phyloP scores from a whole-genome alignment of 2,797 vertebrate genomes.

The Lacerta agilis region DNA sequence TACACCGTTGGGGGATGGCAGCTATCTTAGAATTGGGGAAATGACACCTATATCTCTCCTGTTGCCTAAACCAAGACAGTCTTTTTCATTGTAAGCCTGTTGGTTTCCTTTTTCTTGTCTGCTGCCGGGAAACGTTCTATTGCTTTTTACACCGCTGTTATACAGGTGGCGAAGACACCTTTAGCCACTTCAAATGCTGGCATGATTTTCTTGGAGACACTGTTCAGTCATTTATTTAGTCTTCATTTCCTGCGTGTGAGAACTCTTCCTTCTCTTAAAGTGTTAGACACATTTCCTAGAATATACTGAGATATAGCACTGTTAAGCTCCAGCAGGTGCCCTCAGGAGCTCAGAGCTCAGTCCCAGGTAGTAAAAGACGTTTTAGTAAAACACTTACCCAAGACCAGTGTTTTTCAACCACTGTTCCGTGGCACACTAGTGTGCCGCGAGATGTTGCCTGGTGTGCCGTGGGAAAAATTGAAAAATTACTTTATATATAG shows the following conservation, averaged over 20 bases:
- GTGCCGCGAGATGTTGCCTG: too few relatives aligned
- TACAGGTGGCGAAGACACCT: not conserved
- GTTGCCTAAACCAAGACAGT: not conserved
- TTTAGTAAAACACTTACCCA: too few relatives aligned
- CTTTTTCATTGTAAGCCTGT: not conserved
- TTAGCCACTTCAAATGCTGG: slow-evolving; percentile 2
- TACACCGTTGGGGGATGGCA: too few relatives aligned
- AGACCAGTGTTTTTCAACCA: too few relatives aligned
- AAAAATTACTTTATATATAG: too few relatives aligned
- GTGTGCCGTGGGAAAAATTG: too few relatives aligned
- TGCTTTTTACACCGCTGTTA: not conserved
- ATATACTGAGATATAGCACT: not conserved
- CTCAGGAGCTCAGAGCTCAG: too few relatives aligned
- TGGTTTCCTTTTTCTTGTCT: not conserved
- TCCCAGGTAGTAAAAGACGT: too few relatives aligned
- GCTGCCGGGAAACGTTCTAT: not conserved
- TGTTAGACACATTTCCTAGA: not conserved
- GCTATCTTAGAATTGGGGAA: not conserved
- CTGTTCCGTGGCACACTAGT: too few relatives aligned
- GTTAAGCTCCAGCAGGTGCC: too few relatives aligned
- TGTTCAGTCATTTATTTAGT: not conserved
- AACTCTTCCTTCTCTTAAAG: not conserved
- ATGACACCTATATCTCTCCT: not conserved
- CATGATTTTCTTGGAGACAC: not conserved
- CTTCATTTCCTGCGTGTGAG: not conserved